Evolutionary conservation across 2,113 vertebrate genomes (phyloP).

Genomic region (Tretioscincus oriximinensis): DNA sequence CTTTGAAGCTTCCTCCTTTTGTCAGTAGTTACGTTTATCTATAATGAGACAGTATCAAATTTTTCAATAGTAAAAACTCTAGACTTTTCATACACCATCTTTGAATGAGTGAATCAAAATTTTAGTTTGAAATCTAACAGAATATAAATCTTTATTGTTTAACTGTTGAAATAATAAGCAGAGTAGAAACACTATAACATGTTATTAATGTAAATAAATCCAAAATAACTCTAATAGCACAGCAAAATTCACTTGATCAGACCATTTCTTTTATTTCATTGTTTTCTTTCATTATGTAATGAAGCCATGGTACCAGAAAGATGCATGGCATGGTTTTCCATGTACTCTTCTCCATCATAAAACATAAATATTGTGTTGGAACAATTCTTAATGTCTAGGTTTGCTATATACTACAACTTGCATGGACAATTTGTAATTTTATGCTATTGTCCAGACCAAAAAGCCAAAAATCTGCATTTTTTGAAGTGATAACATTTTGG

Average conservation of each 20-base stretch:
- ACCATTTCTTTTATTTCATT: background rate
- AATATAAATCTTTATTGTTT: conserved; percentile 28
- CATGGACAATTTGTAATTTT: too few species aligned
- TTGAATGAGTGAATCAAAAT: background rate
- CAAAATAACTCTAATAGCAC: background rate
- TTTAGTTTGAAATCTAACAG: background rate
- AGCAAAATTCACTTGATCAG: background rate
- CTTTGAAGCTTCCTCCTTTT: conserved; percentile 13
- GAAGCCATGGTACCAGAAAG: background rate
- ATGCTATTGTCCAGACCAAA: too few species aligned
- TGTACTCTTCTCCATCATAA: too few species aligned
- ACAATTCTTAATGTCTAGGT: too few species aligned
- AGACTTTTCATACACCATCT: background rate
- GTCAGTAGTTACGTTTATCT: background rate
- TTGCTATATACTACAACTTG: too few species aligned
- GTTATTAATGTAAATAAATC: background rate
- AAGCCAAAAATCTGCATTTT: too few species aligned
- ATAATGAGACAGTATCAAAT: conserved; percentile 23
- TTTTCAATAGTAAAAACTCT: background rate
- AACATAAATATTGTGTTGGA: too few species aligned
- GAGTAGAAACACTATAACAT: background rate
- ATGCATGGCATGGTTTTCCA: too few species aligned
- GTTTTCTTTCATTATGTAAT: background rate
- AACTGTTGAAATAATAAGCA: background rate
- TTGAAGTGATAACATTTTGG: too few species aligned